phyloP scores from a whole-genome alignment of 2,113 vertebrate species.

The Chaetorhynchus papuensis region DNA sequence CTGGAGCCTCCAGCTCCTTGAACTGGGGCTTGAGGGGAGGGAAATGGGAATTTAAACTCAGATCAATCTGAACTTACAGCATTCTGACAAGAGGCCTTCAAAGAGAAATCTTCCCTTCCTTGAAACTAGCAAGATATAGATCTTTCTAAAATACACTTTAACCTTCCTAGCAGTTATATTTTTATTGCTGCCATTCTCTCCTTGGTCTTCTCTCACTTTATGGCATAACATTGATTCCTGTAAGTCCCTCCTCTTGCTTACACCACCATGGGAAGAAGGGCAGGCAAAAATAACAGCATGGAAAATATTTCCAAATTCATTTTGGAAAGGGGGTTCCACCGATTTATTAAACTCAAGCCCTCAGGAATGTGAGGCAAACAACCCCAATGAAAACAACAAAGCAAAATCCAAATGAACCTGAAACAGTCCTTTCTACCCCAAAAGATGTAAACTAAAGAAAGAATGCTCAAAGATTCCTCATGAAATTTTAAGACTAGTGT shows the following conservation, averaged over 20 bases:
- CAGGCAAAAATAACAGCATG: neutral
- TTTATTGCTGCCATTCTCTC: neutral
- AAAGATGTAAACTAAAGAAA: neutral
- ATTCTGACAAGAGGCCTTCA: slow-evolving; percentile 23
- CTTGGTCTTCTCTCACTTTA: neutral
- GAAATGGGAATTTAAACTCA: neutral
- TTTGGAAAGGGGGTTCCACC: neutral
- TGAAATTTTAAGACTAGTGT: neutral
- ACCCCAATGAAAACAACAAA: neutral
- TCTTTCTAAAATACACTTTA: neutral
- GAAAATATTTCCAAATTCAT: neutral
- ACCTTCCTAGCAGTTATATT: neutral
- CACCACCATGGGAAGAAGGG: neutral
- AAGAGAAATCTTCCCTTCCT: slow-evolving; percentile 1
- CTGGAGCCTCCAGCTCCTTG: neutral
- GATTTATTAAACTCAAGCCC: neutral
- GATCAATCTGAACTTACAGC: neutral
- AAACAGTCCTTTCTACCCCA: neutral
- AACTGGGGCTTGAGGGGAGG: neutral
- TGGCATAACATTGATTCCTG: neutral
- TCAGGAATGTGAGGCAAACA: neutral
- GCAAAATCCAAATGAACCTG: neutral
- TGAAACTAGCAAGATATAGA: neutral
- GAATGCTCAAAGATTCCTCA: neutral
- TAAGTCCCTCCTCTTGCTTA: neutral